Evolutionary conservation across 2,888 invertebrate genomes (phyloP), one percentile per base, ranked within the genome.

Genomic region (Thelaira solivaga): DNA sequence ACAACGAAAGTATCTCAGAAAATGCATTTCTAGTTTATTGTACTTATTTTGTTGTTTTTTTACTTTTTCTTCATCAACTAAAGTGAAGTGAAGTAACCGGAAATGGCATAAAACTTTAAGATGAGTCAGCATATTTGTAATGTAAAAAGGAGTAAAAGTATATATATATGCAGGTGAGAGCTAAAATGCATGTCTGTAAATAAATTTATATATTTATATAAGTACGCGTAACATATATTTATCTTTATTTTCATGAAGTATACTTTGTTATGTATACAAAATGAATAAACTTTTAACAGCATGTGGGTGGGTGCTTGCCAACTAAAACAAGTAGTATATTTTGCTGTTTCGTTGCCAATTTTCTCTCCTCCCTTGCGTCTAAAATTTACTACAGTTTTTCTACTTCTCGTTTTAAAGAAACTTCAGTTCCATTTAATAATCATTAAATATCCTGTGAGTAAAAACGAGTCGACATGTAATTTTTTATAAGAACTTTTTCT

Each of bases 391-490:
- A n/a, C n/a, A n/a, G n/a, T n/a, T 59, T 31, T 39, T 22, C 24
- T n/a, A 10, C n/a, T 29, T 2, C 22, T n/a, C 26, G 1, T 13
- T 34, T 43, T 71, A 10, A 26, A 4, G 1, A 10, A 22, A 31
- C 36, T 49, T 11, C 31, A 29, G 55, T 61, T 18, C 10, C 39
- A 51, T 62, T 47, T 74, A 53, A 69, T 69, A 69, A 65, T 74
- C 61, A 78, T 61, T 78, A 62, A 61, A 73, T 49, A 64, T 69
- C 68, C 68, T 31, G 8, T 53, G 34, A 67, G 62, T 22, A 34
- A 36, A 57, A 59, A 39, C n/a, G 34, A 61, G 61, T 47, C 39
- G 41, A 41, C 51, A 53, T 26, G 34, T 26, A 69, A 78, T 59
- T 53, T 74, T 71, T 74, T 41, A 65, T 41, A 64, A 59, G 59